Evolutionary conservation across 2,888 invertebrate species (phyloP).

Genomic region (Geophilus truncorum): DNA sequence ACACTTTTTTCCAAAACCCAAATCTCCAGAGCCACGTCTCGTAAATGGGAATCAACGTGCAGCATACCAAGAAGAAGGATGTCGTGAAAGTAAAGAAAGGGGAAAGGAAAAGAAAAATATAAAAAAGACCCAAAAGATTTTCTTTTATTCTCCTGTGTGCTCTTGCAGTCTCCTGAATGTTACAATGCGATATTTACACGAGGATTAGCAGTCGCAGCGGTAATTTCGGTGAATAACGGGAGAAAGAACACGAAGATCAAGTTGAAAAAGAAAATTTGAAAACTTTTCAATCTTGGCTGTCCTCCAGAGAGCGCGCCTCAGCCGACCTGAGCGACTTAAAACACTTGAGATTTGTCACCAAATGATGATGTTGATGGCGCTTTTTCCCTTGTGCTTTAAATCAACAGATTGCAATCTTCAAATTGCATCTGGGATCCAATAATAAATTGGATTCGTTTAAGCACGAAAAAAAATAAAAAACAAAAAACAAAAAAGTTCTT

Average conservation of each 20-base stretch:
- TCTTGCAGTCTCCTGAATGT: neutral
- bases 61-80: neutral
- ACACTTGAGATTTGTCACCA: constrained; percentile 18
- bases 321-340: neutral
- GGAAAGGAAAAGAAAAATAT: too few relatives aligned
- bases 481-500: neutral
- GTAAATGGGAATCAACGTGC: neutral
- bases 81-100: neutral
- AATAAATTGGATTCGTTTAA: neutral
- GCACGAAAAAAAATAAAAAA: too few relatives aligned
- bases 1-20: neutral
- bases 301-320: neutral
- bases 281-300: neutral
- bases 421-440: neutral
- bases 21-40: constrained; percentile 15
- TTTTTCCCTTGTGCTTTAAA: neutral
- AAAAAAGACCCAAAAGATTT: neutral
- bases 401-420: constrained; percentile 18
- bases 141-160: neutral
- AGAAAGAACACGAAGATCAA: neutral
- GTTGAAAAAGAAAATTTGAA: neutral
- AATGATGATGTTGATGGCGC: neutral
- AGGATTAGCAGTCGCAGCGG: neutral
- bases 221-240: neutral
- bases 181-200: neutral